Evolutionary conservation across 2,888 invertebrate genomes (phyloP), one percentile per base, ranked within the genome.

Genomic region (Ischnus inquisitorius): DNA sequence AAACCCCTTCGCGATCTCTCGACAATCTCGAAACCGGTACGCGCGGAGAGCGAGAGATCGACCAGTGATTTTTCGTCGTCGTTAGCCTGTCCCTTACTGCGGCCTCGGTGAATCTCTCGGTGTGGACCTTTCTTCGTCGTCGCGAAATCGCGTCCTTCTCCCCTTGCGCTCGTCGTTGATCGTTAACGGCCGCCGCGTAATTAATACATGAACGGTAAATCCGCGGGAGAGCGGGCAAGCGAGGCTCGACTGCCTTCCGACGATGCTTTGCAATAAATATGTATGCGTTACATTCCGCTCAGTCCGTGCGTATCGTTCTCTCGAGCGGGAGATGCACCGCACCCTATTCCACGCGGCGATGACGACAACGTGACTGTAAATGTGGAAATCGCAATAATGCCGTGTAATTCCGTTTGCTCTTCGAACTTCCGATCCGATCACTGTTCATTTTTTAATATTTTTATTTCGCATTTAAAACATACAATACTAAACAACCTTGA

Each of bases 191-290:
- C 76, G 72, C 80, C 72, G 77, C 77, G 89, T 90, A 90, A 92
- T 92, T 91, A 92, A 92, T 91, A 90, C 89, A 90, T 91, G 90
- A 90, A 88, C 88, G 90, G 88, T 88, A 88, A 89, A 89, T 83
- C 85, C 79, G 68, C 80, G 65, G 79, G 67, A 72, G 83, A 67
- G 68, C 67, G 67, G 77, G 77, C 77, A 57, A 41, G 39, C 68
- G 51, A 64, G 68, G 19, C 71, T 22, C 57, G 19, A 72, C 65
- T 74, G 68, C 72, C 75, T 76, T 69, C 79, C 43, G 25, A 28
- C 51, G 60, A 41, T 39, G 84, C 82, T 85, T 83, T 86, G 14
- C 88, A 85, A 90, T 91, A 90, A 91, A 92, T 91, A 92, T 91
- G 89, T 89, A 91, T 90, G 88, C 85, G 80, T 88, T 87, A 87